phyloP scores from a whole-genome alignment of 2,888 invertebrate species.

The Panopea generosa region DNA sequence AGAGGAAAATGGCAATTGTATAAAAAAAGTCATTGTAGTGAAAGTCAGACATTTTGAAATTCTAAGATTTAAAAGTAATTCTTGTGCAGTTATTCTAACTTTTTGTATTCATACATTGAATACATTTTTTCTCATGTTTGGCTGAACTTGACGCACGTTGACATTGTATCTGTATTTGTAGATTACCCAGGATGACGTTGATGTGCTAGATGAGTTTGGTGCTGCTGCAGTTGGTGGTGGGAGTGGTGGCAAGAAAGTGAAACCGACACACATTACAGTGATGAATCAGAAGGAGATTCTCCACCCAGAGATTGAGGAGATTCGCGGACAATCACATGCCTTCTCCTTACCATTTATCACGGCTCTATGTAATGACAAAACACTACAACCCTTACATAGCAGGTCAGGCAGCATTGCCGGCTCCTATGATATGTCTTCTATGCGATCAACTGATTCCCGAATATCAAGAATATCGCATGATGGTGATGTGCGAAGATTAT shows the following conservation, averaged over 20 bases:
- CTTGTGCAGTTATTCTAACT: too few species aligned
- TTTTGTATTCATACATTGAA: too few species aligned
- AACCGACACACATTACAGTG: slow-evolving; percentile 65
- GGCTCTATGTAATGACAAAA: slow-evolving; percentile 96
- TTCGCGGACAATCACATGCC: slow-evolving; percentile 76
- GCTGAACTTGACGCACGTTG: too few species aligned
- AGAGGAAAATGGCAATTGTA: too few species aligned
- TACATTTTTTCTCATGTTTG: too few species aligned
- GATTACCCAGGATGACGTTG: slow-evolving; percentile 24
- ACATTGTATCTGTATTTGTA: slow-evolving; percentile 10
- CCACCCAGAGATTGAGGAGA: slow-evolving; percentile 80
- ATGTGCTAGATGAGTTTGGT: slow-evolving; percentile 12
- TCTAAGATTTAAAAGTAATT: too few species aligned
- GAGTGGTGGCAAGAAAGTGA: slow-evolving; percentile 34
- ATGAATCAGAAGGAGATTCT: slow-evolving; percentile 73
- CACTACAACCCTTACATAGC: slow-evolving; percentile 87
- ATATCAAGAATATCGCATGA: slow-evolving; percentile 75
- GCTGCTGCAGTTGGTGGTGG: slow-evolving; percentile 9
- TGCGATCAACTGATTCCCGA: slow-evolving; percentile 75
- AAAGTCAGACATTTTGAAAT: too few species aligned
- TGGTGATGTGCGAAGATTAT: slow-evolving; percentile 75
- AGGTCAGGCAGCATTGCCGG: slow-evolving; percentile 66
- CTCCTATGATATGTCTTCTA: slow-evolving; percentile 74
- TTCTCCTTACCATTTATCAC: slow-evolving; percentile 92
- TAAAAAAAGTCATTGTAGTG: too few species aligned